Evolutionary conservation across 30 jellyfish, hydroid and myxozoan species (phyloP), one percentile per base, ranked within the genome.

Genomic region (Pelagia noctiluca): DNA sequence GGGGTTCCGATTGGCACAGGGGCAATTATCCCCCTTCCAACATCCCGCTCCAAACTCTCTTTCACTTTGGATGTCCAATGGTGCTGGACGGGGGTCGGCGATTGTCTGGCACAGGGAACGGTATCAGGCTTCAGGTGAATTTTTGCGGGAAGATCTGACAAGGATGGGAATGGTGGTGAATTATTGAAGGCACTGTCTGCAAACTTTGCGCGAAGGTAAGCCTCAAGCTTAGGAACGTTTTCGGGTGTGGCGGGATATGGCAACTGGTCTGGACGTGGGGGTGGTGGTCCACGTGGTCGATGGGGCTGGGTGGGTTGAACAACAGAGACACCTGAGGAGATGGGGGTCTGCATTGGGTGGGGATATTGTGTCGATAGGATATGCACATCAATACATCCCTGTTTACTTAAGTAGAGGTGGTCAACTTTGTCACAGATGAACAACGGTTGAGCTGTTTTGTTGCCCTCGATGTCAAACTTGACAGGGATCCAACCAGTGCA

Each of bases 1-100:
- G 91, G 88, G 22, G 16, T 64, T 7, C 91, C 91, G 18, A 48
- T 29, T 7, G 89, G 91, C 0, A 80, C 90, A 30, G 91, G 91
- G 30, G 65, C 91, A 21, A 80, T 64, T 10, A 80, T 64, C 13
- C 91, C 91, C 22, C 65, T 32, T 19, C 73, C 42, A 12, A 80
- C 80, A 53, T 80, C 91, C 13, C 36, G 82, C 35, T 80, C 91
- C 13, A 80, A 89, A 3, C 89, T 73, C 22, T 89, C 91, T 37
- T 80, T 80, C 46, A 80, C 89, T n/a, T 66, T 57, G 13, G 25
- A 78, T 29, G 35, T 67, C 78, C 86, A 65, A 19, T 61, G 89
- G 23, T 34, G 16, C 33, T 8, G 57, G 16, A 42, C 57, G 8
- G 57, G 89, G 28, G 50, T 62, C 13, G 87, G 87, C n/a, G 87